A percentile compares a stretch with the other conserved stretches of the same genome.
phyloP scores from a whole-genome alignment of 30 jellyfish, hydroid and myxozoan species.

The Catostylus mosaicus region DNA sequence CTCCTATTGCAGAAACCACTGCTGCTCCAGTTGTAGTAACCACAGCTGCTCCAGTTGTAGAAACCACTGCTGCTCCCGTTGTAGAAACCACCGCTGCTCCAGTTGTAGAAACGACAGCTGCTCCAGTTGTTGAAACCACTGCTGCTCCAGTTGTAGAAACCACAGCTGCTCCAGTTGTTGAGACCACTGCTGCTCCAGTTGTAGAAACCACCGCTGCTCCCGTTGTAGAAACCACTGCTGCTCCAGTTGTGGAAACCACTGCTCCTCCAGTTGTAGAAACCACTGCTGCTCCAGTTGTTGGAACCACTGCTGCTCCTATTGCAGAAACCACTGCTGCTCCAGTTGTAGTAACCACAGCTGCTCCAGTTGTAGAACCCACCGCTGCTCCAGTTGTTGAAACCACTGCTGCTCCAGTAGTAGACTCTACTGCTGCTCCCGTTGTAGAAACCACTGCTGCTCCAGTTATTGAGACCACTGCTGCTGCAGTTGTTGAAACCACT shows the following conservation, averaged over 20 bases:
- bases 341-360: slow-evolving; percentile 14
- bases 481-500: slow-evolving; percentile 46
- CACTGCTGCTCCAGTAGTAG: slow-evolving; percentile 53
- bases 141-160: slow-evolving; percentile 16
- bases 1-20: slow-evolving; percentile 30
- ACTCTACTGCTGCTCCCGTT: slow-evolving; percentile 48
- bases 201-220: slow-evolving; percentile 28
- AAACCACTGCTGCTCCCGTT: slow-evolving; percentile 34
- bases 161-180: slow-evolving; percentile 8
- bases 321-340: slow-evolving; percentile 29
- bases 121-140: slow-evolving; percentile 17
- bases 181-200: neutral
- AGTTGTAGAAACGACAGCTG: slow-evolving; percentile 38
- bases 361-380: slow-evolving; percentile 36
- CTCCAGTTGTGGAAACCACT: slow-evolving; percentile 41
- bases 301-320: slow-evolving; percentile 37
- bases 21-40: slow-evolving; percentile 18
- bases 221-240: slow-evolving; percentile 20
- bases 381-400: slow-evolving; percentile 28
- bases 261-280: slow-evolving; percentile 20
- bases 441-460: slow-evolving; percentile 44
- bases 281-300: slow-evolving; percentile 29
- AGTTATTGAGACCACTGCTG: slow-evolving; percentile 22
- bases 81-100: slow-evolving; percentile 42
- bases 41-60: slow-evolving; percentile 20